phyloP scores from a whole-genome alignment of 2,797 vertebrate species.

The Karalla daura region DNA sequence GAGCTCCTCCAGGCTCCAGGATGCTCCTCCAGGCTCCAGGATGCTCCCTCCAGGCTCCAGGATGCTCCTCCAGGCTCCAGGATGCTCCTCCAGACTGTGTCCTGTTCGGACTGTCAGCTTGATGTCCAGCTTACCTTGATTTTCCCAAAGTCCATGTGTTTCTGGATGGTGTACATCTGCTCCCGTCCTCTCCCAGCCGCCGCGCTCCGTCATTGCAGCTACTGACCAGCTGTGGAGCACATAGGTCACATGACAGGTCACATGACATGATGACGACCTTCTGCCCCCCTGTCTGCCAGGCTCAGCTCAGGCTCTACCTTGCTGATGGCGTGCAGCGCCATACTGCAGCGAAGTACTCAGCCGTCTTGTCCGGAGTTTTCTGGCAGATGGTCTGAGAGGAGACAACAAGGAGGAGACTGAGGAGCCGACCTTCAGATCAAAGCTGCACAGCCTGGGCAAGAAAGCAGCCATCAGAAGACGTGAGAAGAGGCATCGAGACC shows the following conservation, averaged over 20 bases:
- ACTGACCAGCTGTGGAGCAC: constrained; percentile 87
- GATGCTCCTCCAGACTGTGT: neutral
- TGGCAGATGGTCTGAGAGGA: constrained; percentile 91
- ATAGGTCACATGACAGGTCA: neutral
- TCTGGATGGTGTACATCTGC: constrained; percentile 96
- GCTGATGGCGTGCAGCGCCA: constrained; percentile 93
- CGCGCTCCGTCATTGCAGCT: constrained; percentile 93
- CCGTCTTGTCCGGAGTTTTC: constrained; percentile 82
- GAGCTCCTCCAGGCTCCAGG: neutral
- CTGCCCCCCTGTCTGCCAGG: no score
- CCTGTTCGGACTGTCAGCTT: no score
- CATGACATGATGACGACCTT: no score
- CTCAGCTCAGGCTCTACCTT: constrained; percentile 86
- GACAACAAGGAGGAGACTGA: constrained; percentile 18
- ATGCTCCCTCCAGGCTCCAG: neutral
- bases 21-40: no score
- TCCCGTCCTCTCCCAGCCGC: constrained; percentile 95
- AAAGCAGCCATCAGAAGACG: no score
- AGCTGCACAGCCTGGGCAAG: no score
- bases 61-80: neutral
- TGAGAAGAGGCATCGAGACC: no score
- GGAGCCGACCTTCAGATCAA: no score
- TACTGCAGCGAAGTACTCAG: constrained; percentile 85
- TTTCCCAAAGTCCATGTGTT: constrained; percentile 95
- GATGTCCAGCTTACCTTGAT: constrained; percentile 96